Conservation (phyloP, 2,888 invertebrate species). For the Dolichomitus sp. region DNA sequence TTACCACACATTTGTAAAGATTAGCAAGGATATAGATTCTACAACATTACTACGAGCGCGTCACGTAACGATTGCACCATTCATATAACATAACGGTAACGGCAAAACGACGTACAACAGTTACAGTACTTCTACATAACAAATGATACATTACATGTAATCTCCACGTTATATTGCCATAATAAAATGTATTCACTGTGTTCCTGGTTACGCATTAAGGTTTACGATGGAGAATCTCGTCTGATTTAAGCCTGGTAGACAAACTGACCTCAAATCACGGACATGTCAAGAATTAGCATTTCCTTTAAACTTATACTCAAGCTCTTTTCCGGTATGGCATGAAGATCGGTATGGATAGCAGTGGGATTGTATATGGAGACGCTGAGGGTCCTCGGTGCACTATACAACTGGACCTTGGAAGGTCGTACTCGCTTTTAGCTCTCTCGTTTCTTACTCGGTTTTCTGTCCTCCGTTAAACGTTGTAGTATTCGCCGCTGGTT, state of each 20-base stretch:
- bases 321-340: neutral
- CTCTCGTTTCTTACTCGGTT: conserved; percentile 53
- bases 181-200: too few species aligned
- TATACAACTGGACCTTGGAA: conserved; percentile 62
- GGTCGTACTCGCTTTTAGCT: conserved; percentile 60
- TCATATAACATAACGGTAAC: too few species aligned
- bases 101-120: too few species aligned
- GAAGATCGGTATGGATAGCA: neutral
- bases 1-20: neutral
- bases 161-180: too few species aligned
- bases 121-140: too few species aligned
- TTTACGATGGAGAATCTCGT: neutral
- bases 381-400: conserved; percentile 5
- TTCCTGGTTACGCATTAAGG: neutral
- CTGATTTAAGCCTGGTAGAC: neutral
- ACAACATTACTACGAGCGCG: neutral
- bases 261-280: neutral
- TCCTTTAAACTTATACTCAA: neutral
- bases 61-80: too few species aligned
- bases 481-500: conserved; percentile 34
- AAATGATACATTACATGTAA: too few species aligned
- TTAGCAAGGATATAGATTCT: neutral
- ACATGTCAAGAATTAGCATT: neutral
- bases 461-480: conserved; percentile 33
- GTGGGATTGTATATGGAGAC: neutral